Conservation (phyloP, 2,888 invertebrate species). For the Brachypalpus laphriformis region DNA sequence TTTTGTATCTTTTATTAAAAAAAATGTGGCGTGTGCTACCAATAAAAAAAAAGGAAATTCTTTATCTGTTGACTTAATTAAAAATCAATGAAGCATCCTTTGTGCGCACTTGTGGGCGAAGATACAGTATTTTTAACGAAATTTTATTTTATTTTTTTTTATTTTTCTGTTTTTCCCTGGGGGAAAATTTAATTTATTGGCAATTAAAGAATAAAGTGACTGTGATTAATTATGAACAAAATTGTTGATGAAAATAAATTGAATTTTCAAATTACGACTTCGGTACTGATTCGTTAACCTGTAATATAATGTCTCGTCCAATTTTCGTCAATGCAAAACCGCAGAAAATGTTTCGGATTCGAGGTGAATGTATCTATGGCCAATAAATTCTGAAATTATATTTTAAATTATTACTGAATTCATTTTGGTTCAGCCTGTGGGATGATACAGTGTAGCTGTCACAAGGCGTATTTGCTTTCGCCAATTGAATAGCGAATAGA, state of each 20-base stretch:
- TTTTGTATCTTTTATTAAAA: neutral
- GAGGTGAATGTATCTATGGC: neutral
- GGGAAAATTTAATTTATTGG: slow-evolving; percentile 46
- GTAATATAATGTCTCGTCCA: neutral
- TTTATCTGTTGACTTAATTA: slow-evolving; percentile 61
- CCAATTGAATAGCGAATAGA: no score
- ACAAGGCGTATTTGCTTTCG: no score
- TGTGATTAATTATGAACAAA: slow-evolving; percentile 24
- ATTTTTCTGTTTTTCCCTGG: neutral
- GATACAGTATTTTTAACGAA: neutral
- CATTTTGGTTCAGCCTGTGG: no score
- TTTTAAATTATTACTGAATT: neutral
- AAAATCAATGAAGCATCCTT: slow-evolving; percentile 48
- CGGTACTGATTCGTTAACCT: slow-evolving; percentile 9
- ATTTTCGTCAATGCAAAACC: neutral
- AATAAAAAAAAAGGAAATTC: neutral
- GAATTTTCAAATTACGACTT: neutral
- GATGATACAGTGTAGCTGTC: no score
- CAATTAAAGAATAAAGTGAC: slow-evolving; percentile 46
- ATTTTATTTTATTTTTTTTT: neutral
- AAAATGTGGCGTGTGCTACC: no score
- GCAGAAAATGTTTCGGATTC: neutral
- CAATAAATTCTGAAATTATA: neutral
- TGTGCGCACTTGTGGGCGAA: slow-evolving; percentile 29
- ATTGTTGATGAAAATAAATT: neutral